These are phyloP conservation scores for Stichodactyla helianthus DNA, from an alignment of 64 coral and sea anemone species.

Conservation along the genomic window DNA sequence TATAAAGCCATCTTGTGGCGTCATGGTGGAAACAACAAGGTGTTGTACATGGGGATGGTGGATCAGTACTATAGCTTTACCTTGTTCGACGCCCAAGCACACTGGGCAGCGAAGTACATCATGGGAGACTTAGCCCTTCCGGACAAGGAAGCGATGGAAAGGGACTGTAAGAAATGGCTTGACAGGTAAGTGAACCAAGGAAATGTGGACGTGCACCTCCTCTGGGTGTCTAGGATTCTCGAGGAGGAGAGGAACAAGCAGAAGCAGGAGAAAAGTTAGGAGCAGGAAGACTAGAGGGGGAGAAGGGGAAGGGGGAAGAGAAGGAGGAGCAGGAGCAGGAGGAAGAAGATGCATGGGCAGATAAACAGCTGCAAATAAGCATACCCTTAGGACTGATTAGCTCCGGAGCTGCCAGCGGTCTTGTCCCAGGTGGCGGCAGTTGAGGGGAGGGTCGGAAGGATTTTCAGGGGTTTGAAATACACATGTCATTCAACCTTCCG, in stretches of 20 bases:
- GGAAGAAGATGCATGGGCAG: neutral
- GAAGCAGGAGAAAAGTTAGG: no score
- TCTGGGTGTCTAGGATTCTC: no score
- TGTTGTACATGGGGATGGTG: conserved; percentile 39
- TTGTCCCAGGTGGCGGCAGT: no score
- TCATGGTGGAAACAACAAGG: conserved; percentile 42
- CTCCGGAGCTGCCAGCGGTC: neutral
- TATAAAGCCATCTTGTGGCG: conserved; percentile 37
- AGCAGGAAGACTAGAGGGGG: no score
- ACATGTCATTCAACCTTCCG: no score
- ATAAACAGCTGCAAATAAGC: neutral
- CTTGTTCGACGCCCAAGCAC: conserved; percentile 53
- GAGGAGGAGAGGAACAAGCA: no score
- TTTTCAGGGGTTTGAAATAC: no score
- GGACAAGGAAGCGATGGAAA: conserved; percentile 29
- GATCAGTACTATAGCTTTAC: conserved; percentile 41
- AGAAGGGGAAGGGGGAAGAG: no score
- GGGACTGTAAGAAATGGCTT: conserved; percentile 31
- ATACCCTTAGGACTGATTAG: neutral
- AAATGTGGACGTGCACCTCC: no score
- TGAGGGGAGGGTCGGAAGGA: no score
- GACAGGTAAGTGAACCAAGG: conserved; percentile 6
- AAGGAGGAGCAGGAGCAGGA: no score
- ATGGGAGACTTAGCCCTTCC: conserved; percentile 45
- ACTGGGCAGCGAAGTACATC: conserved; percentile 46